Conservation (phyloP, 2,888 invertebrate genomes). For the Euplexia lucipara region DNA sequence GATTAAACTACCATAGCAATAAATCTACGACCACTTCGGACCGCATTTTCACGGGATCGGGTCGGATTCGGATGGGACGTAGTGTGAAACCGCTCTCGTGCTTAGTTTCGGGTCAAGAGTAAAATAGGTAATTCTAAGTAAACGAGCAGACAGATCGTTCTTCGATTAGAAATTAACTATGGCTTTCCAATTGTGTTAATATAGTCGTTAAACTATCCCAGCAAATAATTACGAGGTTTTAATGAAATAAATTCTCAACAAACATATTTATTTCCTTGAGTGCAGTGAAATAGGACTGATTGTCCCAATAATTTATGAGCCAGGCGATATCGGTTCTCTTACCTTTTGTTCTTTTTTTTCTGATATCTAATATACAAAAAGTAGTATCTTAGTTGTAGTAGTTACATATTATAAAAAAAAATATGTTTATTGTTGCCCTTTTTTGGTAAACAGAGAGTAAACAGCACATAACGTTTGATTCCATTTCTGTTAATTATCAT, state of each 20-base stretch:
- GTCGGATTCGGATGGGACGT: too few species aligned
- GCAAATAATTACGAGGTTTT: conserved; percentile 15
- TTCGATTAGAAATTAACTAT: conserved; percentile 5
- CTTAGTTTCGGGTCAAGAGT: conserved; percentile 1
- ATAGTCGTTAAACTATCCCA: conserved; percentile 25
- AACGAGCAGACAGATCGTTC: neutral
- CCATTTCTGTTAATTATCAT: conserved; percentile 30
- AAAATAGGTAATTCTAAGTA: conserved; percentile 5
- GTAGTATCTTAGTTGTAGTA: too few species aligned
- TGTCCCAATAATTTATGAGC: neutral
- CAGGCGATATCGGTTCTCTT: neutral
- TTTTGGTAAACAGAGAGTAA: conserved; percentile 37
- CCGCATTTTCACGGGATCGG: too few species aligned
- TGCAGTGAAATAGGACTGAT: neutral
- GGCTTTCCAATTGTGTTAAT: conserved; percentile 23
- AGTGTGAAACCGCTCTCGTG: too few species aligned
- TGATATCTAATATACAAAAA: conserved; percentile 22
- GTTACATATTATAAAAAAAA: conserved; percentile 32
- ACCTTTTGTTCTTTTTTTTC: conserved; percentile 16
- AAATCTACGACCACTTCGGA: too few species aligned
- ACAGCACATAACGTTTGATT: conserved; percentile 29
- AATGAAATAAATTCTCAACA: conserved; percentile 8
- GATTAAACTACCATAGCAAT: too few species aligned
- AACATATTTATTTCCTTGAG: conserved; percentile 7
- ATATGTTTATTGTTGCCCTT: conserved; percentile 36